Percentiles rank a stretch among this genome's conserved stretches.
Evolutionary conservation across 2,113 vertebrate species (phyloP).

Genomic region (Festucalex cinctus): DNA sequence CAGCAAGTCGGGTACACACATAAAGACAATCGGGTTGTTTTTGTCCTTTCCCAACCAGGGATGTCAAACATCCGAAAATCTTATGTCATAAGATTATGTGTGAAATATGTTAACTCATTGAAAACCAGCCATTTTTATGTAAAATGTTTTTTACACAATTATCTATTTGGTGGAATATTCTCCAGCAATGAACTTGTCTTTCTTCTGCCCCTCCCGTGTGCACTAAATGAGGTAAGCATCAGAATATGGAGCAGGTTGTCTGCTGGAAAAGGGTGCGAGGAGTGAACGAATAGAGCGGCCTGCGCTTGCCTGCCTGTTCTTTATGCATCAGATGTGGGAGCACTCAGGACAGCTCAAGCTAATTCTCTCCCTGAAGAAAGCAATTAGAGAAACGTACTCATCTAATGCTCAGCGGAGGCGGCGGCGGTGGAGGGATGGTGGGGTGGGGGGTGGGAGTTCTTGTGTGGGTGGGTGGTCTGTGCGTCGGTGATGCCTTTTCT

Average conservation of each 20-base stretch:
- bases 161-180: too few relatives aligned
- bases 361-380: conserved; percentile 74
- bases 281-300: conserved; percentile 10
- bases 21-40: too few relatives aligned
- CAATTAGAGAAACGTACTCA: conserved; percentile 67
- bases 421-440: conserved; percentile 4
- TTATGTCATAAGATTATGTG: too few relatives aligned
- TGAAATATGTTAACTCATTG: too few relatives aligned
- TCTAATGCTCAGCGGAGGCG: conserved; percentile 54
- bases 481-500: conserved; percentile 27
- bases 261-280: not conserved
- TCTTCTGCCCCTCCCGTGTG: too few relatives aligned
- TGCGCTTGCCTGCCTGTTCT: conserved; percentile 45
- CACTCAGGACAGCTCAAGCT: conserved; percentile 67
- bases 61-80: too few relatives aligned
- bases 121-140: too few relatives aligned
- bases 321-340: conserved; percentile 61
- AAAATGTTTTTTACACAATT: too few relatives aligned
- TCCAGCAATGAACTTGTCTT: too few relatives aligned
- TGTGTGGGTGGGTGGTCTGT: conserved; percentile 6
- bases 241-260: conserved; percentile 19
- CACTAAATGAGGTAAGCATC: conserved; percentile 42
- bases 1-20: too few relatives aligned
- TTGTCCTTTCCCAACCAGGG: too few relatives aligned
- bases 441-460: not conserved